Evolutionary conservation across 2,797 vertebrate genomes (phyloP).

Genomic region (Crocidura indochinensis): DNA sequence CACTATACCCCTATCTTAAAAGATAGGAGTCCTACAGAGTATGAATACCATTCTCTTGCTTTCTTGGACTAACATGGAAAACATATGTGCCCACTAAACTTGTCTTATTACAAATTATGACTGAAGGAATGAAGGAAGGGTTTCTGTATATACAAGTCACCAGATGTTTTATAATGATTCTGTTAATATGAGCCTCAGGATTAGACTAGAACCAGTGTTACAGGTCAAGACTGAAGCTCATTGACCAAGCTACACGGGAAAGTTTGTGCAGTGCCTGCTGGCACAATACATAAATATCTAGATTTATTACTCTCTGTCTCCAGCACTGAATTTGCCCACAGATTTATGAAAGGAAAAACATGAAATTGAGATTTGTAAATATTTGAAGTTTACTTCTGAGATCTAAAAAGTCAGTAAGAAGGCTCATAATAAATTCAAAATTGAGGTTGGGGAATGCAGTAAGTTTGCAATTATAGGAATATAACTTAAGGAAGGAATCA

Average conservation of each 20-base stretch:
- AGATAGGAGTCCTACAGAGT: conserved; percentile 6
- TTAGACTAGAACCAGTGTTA: conserved; percentile 81
- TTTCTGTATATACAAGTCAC: conserved; percentile 81
- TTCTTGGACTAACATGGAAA: conserved; percentile 63
- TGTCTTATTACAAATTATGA: conserved; percentile 83
- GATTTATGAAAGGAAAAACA: conserved; percentile 83
- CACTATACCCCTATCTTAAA: conserved; percentile 5
- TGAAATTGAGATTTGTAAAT: conserved; percentile 83
- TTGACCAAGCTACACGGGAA: conserved; percentile 76
- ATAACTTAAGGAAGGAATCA: conserved; percentile 85
- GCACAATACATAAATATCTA: conserved; percentile 85
- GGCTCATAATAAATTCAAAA: conserved; percentile 85
- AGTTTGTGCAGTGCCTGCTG: conserved; percentile 80
- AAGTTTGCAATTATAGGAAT: conserved; percentile 83
- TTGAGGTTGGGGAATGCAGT: conserved; percentile 81
- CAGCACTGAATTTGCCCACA: conserved; percentile 76
- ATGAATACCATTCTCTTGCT: not conserved
- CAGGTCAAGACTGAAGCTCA: conserved; percentile 84
- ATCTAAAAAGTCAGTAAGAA: conserved; percentile 82
- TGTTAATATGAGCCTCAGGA: conserved; percentile 82
- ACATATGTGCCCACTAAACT: conserved; percentile 77
- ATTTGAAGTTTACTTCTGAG: conserved; percentile 82
- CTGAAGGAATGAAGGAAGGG: conserved; percentile 75
- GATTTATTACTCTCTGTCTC: conserved; percentile 86
- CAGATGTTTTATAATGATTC: conserved; percentile 85